A percentile compares a stretch with the other conserved stretches of the same genome.
These are phyloP conservation scores for Alauda arvensis DNA, from an alignment of 2,797 vertebrate species.

Conservation along the genomic window DNA sequence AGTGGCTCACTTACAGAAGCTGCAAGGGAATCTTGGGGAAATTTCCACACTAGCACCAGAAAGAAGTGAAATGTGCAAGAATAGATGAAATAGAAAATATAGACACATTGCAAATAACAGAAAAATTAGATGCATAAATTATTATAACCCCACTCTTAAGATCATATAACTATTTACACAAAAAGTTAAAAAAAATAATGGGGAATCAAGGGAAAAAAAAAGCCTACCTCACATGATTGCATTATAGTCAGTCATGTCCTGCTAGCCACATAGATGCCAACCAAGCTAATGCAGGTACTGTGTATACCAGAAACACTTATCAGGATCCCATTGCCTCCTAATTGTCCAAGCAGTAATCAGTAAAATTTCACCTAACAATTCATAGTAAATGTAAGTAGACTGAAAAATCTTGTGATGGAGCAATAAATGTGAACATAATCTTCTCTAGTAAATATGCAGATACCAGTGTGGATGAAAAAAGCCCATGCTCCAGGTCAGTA, in stretches of 20 bases:
- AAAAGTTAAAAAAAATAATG: background rate
- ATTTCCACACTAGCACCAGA: background rate
- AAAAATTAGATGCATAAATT: background rate
- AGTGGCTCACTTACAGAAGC: background rate
- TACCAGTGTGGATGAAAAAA: background rate
- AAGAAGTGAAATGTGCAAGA: background rate
- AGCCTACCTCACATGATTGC: background rate
- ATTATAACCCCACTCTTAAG: background rate
- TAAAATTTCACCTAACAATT: background rate
- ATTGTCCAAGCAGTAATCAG: background rate
- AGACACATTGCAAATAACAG: background rate
- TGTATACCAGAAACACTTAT: background rate
- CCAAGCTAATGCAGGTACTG: background rate
- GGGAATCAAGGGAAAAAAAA: background rate
- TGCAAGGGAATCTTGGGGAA: background rate
- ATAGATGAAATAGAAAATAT: background rate
- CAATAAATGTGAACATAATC: background rate
- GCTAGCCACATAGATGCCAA: background rate
- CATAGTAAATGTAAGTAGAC: background rate
- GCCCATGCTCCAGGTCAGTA: background rate
- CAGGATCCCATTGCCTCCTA: background rate
- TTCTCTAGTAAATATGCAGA: background rate
- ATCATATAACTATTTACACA: background rate
- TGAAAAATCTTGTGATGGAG: background rate
- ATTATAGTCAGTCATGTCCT: background rate